Conservation (phyloP, 2,797 vertebrate species). For the Amazona ochrocephala region DNA sequence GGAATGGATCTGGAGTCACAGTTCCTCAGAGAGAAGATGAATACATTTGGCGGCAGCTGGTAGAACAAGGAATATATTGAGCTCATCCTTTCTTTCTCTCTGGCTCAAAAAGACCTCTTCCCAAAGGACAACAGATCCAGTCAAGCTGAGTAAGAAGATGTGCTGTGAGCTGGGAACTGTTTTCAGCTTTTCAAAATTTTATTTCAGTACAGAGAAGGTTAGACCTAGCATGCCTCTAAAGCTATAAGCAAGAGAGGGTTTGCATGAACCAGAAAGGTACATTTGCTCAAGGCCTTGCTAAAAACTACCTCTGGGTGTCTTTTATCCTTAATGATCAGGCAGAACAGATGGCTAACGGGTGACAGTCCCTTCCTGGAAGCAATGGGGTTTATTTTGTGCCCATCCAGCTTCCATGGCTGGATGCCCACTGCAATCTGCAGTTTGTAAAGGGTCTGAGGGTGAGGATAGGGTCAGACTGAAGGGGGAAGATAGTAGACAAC, state of each 20-base stretch:
- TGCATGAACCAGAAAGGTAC: background rate
- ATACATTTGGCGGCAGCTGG: slow-evolving; percentile 51
- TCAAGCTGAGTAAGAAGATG: slow-evolving; percentile 12
- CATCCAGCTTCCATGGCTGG: slow-evolving; percentile 37
- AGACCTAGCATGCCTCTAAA: background rate
- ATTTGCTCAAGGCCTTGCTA: background rate
- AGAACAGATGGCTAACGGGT: slow-evolving; percentile 65
- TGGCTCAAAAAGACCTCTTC: slow-evolving; percentile 31
- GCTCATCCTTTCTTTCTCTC: slow-evolving; percentile 13
- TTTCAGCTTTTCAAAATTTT: background rate
- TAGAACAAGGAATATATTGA: slow-evolving; percentile 40
- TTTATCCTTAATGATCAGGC: background rate
- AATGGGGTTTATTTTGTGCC: slow-evolving; percentile 33
- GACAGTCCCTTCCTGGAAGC: slow-evolving; percentile 39
- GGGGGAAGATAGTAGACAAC: background rate
- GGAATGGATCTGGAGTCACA: slow-evolving; percentile 13
- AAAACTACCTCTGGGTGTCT: background rate
- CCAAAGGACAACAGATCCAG: slow-evolving; percentile 34
- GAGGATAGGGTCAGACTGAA: background rate
- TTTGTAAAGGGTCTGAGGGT: background rate
- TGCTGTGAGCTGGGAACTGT: background rate
- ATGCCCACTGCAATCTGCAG: slow-evolving; percentile 28
- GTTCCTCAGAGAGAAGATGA: slow-evolving; percentile 31
- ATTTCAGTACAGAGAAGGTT: background rate
- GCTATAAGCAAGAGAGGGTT: background rate